Base-by-base conservation (phyloP, 2,888 invertebrate genomes). In the Ferdinandea cuprea region DNA sequence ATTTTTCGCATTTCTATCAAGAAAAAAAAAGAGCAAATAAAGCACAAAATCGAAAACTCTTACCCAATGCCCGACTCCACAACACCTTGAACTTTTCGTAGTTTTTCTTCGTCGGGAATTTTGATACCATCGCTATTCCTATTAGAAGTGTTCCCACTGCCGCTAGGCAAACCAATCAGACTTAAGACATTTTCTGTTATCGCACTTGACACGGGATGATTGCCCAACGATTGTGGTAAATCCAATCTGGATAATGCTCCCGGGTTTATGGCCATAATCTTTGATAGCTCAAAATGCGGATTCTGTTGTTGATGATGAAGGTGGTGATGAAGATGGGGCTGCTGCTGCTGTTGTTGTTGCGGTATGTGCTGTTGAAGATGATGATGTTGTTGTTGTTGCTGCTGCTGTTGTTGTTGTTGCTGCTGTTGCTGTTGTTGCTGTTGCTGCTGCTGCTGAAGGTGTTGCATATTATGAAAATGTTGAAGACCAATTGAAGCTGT, bases 61-160 rank as follows among this genome's bases (percentile, higher is more conserved):
- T 68, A 91, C 91, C 90, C 88, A 44, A 91, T 86, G 19, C 89
- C 89, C 35, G 88, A 85, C 80, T 90, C 91, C n/a, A 91, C 89
- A 52, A 90, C 88, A 52, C 89, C 88, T 81, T 90, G 89, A 56
- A 91, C 87, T 11, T 89, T 88, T 15, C 87, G 86, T 85, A 90
- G 85, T 79, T 89, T 89, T 6, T 90, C 90, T 30, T 90, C 90
- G 65, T 89, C 88, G 15, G 88, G 88, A 68, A 84, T 81, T 46
- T 87, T 86, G 8, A 87, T 86, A 13, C 86, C 86, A 19, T 86
- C 84, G 13, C 85, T 77, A 9, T 85, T 50, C 35, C 54, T 78
- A 25, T 78, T 74, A 8, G 66, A 54, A 25, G 30, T 84, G 58
- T 73, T 85, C 35, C 65, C 65, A 35, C 44, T 81, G n/a, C 86